Conservation (phyloP, 2,888 invertebrate species). For the Habrosyne pyritoides region DNA sequence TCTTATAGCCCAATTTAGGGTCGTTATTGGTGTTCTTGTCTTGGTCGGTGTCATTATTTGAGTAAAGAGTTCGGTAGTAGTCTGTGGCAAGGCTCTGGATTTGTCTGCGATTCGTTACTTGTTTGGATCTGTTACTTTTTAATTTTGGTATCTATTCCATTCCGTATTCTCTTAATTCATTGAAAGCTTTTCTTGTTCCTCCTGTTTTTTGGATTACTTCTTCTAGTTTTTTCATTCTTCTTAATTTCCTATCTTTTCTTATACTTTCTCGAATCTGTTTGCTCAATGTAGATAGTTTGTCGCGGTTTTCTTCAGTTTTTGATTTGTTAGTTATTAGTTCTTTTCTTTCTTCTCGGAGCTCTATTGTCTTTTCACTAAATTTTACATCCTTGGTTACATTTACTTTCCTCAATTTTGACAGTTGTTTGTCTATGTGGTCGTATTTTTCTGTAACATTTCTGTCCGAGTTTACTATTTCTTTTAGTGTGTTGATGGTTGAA, state of each 20-base stretch:
- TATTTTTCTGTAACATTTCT: no score
- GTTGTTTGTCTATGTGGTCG: no score
- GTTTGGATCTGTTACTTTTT: slow-evolving; percentile 12
- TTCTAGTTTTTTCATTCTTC: slow-evolving; percentile 21
- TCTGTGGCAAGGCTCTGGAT: slow-evolving; percentile 15
- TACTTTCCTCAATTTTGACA: no score
- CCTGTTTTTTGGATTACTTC: slow-evolving; percentile 22
- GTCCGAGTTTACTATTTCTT: no score
- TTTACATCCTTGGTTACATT: no score
- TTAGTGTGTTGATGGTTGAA: no score
- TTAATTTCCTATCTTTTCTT: slow-evolving; percentile 7
- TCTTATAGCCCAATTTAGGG: slow-evolving; percentile 3
- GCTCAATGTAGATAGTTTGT: background rate
- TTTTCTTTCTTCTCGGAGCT: slow-evolving; percentile 7
- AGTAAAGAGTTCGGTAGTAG: slow-evolving; percentile 14
- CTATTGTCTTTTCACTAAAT: background rate
- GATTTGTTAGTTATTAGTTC: background rate
- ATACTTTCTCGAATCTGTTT: slow-evolving; percentile 4
- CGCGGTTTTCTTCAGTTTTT: slow-evolving; percentile 1
- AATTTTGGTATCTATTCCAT: slow-evolving; percentile 21
- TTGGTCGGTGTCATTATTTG: background rate
- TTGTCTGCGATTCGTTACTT: slow-evolving; percentile 8
- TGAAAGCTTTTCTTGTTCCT: slow-evolving; percentile 25
- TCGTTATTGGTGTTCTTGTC: background rate
- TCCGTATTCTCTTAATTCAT: slow-evolving; percentile 17